Conservation (phyloP, 2,113 vertebrate species). For the Mobula hypostoma region DNA sequence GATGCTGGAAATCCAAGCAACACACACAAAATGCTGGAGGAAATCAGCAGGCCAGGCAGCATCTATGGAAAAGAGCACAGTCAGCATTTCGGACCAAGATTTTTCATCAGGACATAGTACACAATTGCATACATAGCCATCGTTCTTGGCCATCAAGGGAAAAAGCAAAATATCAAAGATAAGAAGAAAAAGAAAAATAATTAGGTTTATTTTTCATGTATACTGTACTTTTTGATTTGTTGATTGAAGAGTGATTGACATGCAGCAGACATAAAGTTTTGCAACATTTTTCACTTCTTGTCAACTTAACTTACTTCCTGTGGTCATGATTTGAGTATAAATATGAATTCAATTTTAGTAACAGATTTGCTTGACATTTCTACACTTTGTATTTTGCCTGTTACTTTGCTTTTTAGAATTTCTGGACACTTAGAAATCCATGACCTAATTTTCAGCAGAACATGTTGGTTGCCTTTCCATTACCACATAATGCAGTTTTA, state of each 20-base stretch:
- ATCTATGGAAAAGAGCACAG: too few species aligned
- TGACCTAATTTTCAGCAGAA: not conserved
- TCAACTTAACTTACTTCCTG: not conserved
- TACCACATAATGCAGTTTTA: not conserved
- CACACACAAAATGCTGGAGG: too few species aligned
- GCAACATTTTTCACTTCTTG: not conserved
- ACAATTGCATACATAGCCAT: not conserved
- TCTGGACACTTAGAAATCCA: not conserved
- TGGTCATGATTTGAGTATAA: slow-evolving; percentile 5
- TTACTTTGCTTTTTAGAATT: not conserved
- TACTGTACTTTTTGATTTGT: not conserved
- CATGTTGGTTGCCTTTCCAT: not conserved
- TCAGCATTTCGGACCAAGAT: too few species aligned
- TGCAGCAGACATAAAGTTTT: not conserved
- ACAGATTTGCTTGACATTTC: not conserved
- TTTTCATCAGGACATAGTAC: too few species aligned
- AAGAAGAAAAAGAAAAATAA: too few species aligned
- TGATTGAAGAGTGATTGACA: not conserved
- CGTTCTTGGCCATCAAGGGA: not conserved
- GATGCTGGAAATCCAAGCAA: too few species aligned
- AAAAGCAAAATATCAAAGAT: not conserved
- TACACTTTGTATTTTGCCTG: not conserved
- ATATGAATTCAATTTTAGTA: slow-evolving; percentile 7
- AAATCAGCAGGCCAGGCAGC: too few species aligned
- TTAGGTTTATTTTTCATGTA: not conserved